phyloP scores from a whole-genome alignment of 2,113 vertebrate genomes.

The Neolamprologus caudopunctatus region DNA sequence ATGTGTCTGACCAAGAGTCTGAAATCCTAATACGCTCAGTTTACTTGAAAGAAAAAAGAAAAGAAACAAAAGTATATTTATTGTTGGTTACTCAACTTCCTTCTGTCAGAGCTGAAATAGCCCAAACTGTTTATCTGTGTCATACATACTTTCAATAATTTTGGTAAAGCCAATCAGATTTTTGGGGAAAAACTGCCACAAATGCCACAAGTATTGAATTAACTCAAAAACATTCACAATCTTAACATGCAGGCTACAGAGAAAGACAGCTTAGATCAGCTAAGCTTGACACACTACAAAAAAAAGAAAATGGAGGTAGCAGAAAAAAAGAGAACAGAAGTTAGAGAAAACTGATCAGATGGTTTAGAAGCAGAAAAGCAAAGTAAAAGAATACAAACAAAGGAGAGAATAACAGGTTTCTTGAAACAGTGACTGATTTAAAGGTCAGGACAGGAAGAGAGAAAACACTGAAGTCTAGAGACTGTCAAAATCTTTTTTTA shows the following conservation, averaged over 20 bases:
- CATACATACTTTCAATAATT: background rate
- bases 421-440: background rate
- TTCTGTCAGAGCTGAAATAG: background rate
- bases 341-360: background rate
- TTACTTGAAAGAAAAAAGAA: background rate
- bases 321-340: background rate
- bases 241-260: background rate
- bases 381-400: background rate
- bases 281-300: background rate
- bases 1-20: background rate
- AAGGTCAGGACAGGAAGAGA: background rate
- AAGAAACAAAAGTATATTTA: background rate
- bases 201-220: background rate
- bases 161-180: background rate
- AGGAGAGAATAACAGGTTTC: background rate
- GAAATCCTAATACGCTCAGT: fast-evolving
- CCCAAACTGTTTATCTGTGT: background rate
- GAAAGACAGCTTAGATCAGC: background rate
- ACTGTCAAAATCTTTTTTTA: background rate
- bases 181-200: fast-evolving
- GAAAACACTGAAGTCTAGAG: background rate
- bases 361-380: background rate
- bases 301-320: background rate
- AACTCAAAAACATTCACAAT: background rate
- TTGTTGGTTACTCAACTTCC: background rate